Evolutionary conservation across 2,888 invertebrate genomes (phyloP).

Genomic region (Sipunculus nudus): DNA sequence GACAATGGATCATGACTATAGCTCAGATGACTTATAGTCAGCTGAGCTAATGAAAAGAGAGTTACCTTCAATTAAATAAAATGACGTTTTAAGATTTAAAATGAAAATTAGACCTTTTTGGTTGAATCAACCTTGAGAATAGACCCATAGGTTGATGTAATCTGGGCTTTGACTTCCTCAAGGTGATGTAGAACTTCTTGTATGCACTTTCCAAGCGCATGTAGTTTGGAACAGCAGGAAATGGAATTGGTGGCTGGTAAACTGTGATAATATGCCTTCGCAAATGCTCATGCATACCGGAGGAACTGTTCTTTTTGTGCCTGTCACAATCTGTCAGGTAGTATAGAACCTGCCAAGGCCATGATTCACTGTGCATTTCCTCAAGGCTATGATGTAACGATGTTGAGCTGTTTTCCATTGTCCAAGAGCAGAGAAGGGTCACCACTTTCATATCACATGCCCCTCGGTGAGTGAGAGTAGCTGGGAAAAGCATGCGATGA

Average conservation of each 20-base stretch:
- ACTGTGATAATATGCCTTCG: too few species aligned
- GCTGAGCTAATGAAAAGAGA: too few species aligned
- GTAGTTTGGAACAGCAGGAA: conserved; percentile 23
- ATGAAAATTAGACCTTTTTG: conserved; percentile 35
- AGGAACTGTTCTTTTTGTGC: neutral
- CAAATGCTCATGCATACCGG: too few species aligned
- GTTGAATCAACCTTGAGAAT: conserved; percentile 47
- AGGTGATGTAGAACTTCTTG: conserved; percentile 35
- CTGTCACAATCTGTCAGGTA: conserved; percentile 26
- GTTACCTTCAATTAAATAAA: too few species aligned
- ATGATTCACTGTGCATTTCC: conserved; percentile 37
- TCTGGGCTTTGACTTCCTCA: conserved; percentile 39
- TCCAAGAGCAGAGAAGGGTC: conserved; percentile 29
- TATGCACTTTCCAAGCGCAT: conserved; percentile 41
- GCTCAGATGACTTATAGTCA: too few species aligned
- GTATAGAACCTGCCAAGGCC: conserved; percentile 14
- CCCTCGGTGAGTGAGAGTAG: conserved; percentile 33
- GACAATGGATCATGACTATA: too few species aligned
- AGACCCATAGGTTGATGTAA: conserved; percentile 42
- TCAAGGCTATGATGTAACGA: conserved; percentile 30
- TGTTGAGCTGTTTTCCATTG: conserved; percentile 38
- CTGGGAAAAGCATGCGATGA: conserved; percentile 34
- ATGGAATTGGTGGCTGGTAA: conserved; percentile 13
- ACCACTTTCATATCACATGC: conserved; percentile 37
- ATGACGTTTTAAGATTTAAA: too few species aligned